Conservation (phyloP, 1,140 invertebrate species). For the Penaeus indicus region DNA sequence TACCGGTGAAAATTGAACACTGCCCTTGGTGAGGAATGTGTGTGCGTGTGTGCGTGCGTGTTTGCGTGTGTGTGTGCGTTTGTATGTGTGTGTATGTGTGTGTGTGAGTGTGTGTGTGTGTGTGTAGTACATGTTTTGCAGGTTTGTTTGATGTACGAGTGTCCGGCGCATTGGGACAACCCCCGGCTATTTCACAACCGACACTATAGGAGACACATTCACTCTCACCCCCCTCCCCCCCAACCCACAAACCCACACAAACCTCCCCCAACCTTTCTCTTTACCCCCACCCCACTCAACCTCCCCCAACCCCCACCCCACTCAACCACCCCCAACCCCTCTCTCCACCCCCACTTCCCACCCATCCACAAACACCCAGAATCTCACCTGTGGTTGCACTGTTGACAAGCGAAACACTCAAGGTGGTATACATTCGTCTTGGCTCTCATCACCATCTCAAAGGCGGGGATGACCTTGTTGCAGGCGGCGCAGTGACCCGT, state of each 20-base stretch:
- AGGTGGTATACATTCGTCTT: constrained; percentile 95
- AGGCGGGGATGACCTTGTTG: constrained; percentile 90
- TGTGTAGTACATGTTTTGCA: constrained; percentile 27
- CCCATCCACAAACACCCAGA: too few relatives aligned
- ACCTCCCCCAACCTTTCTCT: too few relatives aligned
- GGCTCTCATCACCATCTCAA: constrained; percentile 97
- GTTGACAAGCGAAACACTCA: constrained; percentile 96
- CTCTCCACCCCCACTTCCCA: too few relatives aligned
- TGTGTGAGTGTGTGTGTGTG: constrained; percentile 28
- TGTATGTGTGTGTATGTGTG: constrained; percentile 18
- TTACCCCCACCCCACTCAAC: too few relatives aligned
- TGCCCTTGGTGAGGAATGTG: constrained; percentile 6
- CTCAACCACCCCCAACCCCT: too few relatives aligned
- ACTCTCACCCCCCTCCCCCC: too few relatives aligned
- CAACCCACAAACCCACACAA: too few relatives aligned
- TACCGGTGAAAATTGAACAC: background rate
- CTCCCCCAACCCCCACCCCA: too few relatives aligned
- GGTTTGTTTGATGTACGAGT: constrained; percentile 13
- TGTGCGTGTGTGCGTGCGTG: constrained; percentile 34
- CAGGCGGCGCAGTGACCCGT: constrained; percentile 93
- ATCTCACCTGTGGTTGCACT: constrained; percentile 93
- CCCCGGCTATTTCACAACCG: too few relatives aligned
- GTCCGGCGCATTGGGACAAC: too few relatives aligned
- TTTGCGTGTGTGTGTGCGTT: background rate
- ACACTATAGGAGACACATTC: too few relatives aligned